phyloP scores from a whole-genome alignment of 2,113 vertebrate species.

The Lagopus leucura region DNA sequence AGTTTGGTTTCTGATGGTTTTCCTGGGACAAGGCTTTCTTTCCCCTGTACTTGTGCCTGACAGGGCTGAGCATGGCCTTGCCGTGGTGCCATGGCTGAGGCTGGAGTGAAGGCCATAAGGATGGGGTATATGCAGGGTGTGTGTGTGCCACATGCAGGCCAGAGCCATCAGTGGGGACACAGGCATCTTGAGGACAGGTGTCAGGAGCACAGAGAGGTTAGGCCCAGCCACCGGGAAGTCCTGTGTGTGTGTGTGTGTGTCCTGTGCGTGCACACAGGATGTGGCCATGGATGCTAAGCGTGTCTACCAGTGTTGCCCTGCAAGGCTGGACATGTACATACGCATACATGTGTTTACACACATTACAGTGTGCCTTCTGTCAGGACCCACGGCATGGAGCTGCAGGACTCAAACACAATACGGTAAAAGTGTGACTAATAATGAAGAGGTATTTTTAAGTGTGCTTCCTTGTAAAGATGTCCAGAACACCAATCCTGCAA shows the following conservation, averaged over 20 bases:
- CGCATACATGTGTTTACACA: no score
- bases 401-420: background rate
- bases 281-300: fast-evolving
- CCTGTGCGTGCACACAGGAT: background rate
- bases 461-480: background rate
- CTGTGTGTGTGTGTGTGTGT: fast-evolving
- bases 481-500: background rate
- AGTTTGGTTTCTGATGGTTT: fast-evolving
- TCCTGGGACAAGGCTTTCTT: background rate
- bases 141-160: no score
- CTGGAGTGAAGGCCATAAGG: fast-evolving
- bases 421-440: background rate
- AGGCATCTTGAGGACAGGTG: no score
- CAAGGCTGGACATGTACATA: fast-evolving
- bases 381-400: fast-evolving
- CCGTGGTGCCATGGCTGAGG: fast-evolving
- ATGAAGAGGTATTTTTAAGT: background rate
- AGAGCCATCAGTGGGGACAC: background rate
- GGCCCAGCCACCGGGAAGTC: background rate
- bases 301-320: fast-evolving
- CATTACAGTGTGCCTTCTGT: background rate
- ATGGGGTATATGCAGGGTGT: fast-evolving
- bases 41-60: fast-evolving
- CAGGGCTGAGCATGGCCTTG: background rate
- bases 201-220: background rate